Evolutionary conservation across 2,113 vertebrate species (phyloP).

Genomic region (Coptodon rendalli): DNA sequence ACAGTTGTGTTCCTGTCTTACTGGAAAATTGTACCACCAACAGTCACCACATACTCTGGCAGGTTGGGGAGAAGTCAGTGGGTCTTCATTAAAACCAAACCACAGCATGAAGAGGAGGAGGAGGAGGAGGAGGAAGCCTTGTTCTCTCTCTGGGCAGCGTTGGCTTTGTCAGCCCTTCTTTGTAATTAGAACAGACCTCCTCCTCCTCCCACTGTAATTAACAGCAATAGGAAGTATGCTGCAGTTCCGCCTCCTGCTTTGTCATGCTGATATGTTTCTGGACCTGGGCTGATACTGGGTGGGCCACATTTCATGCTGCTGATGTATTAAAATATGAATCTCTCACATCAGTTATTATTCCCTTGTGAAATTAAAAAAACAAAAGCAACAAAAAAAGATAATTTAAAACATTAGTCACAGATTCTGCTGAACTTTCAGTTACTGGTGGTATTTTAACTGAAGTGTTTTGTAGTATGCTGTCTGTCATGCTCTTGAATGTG

Average conservation of each 20-base stretch:
- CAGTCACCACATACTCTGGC: background rate
- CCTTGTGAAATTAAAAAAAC: background rate
- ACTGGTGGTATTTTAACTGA: background rate
- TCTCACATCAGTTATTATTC: background rate
- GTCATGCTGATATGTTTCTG: conserved; percentile 38
- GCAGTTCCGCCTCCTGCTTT: conserved; percentile 45
- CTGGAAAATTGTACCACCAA: conserved; percentile 44
- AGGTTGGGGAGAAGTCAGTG: conserved; percentile 36
- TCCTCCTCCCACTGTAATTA: conserved; percentile 54
- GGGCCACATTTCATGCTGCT: background rate
- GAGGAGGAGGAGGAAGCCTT: background rate
- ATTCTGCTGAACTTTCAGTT: background rate
- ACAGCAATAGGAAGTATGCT: conserved; percentile 47
- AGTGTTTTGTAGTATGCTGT: background rate
- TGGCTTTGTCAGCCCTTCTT: conserved; percentile 56
- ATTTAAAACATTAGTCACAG: background rate
- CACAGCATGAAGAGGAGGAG: conserved; percentile 12
- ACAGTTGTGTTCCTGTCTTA: conserved; percentile 34
- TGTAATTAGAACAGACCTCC: conserved; percentile 61
- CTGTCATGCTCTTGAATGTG: fast-evolving
- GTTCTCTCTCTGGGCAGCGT: conserved; percentile 20
- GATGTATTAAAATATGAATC: background rate
- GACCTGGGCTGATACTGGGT: conserved; percentile 17
- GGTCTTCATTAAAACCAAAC: conserved; percentile 55
- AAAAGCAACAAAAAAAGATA: background rate